Percentiles rank a stretch among this genome's conserved stretches.
Evolutionary conservation across 2,888 invertebrate species (phyloP).

Genomic region (Cepaea hortensis): DNA sequence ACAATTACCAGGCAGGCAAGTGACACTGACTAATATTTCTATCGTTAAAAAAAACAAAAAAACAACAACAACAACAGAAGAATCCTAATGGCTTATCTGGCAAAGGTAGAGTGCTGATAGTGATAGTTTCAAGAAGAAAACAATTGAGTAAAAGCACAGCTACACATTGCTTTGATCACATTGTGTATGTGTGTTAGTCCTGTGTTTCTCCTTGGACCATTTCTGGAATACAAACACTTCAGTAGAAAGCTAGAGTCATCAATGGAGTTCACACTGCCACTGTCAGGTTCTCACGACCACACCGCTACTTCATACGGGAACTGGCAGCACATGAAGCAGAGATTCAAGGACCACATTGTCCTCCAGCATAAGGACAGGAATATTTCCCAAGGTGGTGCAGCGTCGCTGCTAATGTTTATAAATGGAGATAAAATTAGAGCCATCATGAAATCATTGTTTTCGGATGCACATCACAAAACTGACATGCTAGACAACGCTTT

Average conservation of each 20-base stretch:
- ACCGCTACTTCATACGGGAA: background rate
- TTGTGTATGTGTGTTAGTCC: too few species aligned
- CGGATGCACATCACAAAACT: background rate
- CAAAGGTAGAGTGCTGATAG: too few species aligned
- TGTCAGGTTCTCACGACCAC: background rate
- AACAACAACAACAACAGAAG: too few species aligned
- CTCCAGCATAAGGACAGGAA: background rate
- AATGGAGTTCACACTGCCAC: conserved; percentile 28
- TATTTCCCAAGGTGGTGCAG: background rate
- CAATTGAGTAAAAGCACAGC: too few species aligned
- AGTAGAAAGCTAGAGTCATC: background rate
- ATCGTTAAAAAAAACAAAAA: too few species aligned
- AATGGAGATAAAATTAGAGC: conserved; percentile 6
- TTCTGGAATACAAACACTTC: too few species aligned
- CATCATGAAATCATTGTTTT: background rate
- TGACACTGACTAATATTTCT: too few species aligned
- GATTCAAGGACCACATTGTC: background rate
- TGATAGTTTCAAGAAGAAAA: too few species aligned
- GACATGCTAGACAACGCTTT: background rate
- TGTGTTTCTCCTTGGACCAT: too few species aligned
- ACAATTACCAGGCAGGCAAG: too few species aligned
- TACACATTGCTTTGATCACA: too few species aligned
- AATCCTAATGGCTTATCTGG: too few species aligned
- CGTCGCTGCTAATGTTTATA: conserved; percentile 9
- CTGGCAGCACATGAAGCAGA: conserved; percentile 23